phyloP scores from a whole-genome alignment of 2,113 vertebrate genomes.

The Hippocampus comes region DNA sequence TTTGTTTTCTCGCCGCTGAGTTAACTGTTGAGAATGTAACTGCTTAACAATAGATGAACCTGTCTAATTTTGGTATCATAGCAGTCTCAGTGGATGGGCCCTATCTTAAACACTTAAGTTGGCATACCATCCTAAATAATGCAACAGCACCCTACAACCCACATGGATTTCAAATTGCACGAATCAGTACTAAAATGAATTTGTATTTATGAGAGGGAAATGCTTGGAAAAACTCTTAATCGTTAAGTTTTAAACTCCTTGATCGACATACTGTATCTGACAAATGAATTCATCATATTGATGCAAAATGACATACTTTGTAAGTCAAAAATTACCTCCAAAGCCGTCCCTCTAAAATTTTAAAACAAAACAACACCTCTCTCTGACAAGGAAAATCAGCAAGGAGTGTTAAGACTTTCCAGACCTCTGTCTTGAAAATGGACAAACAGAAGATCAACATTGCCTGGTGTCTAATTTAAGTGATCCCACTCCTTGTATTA shows the following conservation, averaged over 20 bases:
- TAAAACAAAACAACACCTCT: not conserved
- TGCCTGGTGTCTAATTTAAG: not conserved
- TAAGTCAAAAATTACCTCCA: not conserved
- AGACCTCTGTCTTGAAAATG: not conserved
- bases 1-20: not conserved
- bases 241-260: not conserved
- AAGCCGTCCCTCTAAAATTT: not conserved
- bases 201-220: slow-evolving; percentile 11
- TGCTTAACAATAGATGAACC: slow-evolving; percentile 28
- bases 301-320: slow-evolving; percentile 17
- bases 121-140: not conserved
- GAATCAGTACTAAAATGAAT: slow-evolving; percentile 6
- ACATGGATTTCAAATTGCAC: not conserved
- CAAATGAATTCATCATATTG: slow-evolving; percentile 38
- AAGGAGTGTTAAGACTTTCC: not conserved
- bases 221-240: not conserved
- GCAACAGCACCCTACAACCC: not conserved
- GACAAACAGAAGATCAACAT: not conserved
- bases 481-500: not conserved
- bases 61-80: slow-evolving; percentile 10
- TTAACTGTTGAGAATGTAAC: slow-evolving; percentile 31
- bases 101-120: not conserved
- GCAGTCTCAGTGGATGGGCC: slow-evolving; percentile 5
- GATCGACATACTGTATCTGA: not conserved
- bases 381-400: not conserved